Base-by-base conservation (phyloP, 2,113 vertebrate genomes). In the Notechis scutatus region DNA sequence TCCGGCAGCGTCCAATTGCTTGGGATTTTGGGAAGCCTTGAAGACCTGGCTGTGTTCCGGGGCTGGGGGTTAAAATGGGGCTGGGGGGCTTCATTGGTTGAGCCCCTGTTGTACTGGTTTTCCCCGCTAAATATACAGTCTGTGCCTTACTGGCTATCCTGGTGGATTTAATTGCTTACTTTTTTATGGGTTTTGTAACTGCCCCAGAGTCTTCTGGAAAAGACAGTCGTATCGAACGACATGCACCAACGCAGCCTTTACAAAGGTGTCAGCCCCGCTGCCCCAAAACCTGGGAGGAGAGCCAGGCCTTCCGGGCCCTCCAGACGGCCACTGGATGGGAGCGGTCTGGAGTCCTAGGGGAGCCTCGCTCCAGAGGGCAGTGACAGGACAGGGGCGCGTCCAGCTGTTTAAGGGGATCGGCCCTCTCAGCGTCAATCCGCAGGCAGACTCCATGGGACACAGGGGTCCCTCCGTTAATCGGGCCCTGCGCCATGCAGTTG, bases 221-320 rank as follows among this genome's bases (percentile, higher is more conserved):
- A 21, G 69, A 7, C 15, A 18, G 2, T 7, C 21, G 3, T 20
- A 81, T 39, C 8, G 21, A 39, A 69, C 15, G 7, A 20, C 15
- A 39, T 20, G 15, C 18, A 39, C 14, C 1, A 18, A 20, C 15
- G 7, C 6, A 1, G 1, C 2, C 15, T 2, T 5, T n/a, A 6
- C 69, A 0, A 8, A 34, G n/a, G 18, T 20, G 34, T 6, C 74
- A 21, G 34, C 34, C 15, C 4, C 64, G 1, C 69, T 34, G 15
- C 69, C 69, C 69, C 34, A 3, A 81, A 81, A 3, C 34, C 34
- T 42, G 5, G 69, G 69, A 39, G 15, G 21, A 39, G 50, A 39
- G 12, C n/a, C 64, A 34, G 64, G 64, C 14, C 29, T 4, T 69
- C 14, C 15, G n/a, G n/a, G 29, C 64, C 29, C n/a, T n/a, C 29